Base-by-base conservation (phyloP, 2,113 vertebrate species). In the Enhydra lutris region DNA sequence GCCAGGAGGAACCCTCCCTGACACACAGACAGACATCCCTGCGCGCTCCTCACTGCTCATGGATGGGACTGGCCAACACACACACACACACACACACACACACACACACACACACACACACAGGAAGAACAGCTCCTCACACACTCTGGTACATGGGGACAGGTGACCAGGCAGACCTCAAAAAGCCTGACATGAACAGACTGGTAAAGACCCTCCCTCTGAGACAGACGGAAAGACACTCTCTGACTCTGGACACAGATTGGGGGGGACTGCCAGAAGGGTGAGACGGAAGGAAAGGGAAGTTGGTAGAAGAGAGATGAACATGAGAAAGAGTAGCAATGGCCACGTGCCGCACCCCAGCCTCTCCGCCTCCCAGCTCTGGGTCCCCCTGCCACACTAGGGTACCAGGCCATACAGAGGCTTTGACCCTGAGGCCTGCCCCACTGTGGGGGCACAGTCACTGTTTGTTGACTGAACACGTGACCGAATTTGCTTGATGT, bases 371-470 rank as follows among this genome's bases (percentile, higher is more conserved):
- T 6, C 52, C 20, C 0, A 17, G 50, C 86, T 74, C 7, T 0
- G 73, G 23, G 61, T 24, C 34, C n/a, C 84, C 84, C 55, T 69
- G 52, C 50, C n/a, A 55, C 2, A 0, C 74, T 63, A 82, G 42
- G 34, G 45, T 6, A 31, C 47, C 5, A 2, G 4, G 45, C 18
- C 42, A 18, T 1, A 0, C 47, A 17, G 9, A 3, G 24, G 1
- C 45, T 29, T 7, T 73, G 89, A 47, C 65, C 65, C 50, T 0
- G 15, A 23, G 47, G 13, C 52, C 93, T 45, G 20, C 39, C 34
- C 15, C 23, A 1, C 31, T 1, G 5, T 1, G 52, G 29, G 8
- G 0, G 26, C n/a, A 57, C 21, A 1, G 11, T 8, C 45, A n/a
- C 42, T 13, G 52, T 65, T 3, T 23, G 14, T 21, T 34, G 57